Percentiles rank a stretch among this genome's conserved stretches.
phyloP scores from a whole-genome alignment of 2,888 invertebrate genomes.

The Microchrysa polita region DNA sequence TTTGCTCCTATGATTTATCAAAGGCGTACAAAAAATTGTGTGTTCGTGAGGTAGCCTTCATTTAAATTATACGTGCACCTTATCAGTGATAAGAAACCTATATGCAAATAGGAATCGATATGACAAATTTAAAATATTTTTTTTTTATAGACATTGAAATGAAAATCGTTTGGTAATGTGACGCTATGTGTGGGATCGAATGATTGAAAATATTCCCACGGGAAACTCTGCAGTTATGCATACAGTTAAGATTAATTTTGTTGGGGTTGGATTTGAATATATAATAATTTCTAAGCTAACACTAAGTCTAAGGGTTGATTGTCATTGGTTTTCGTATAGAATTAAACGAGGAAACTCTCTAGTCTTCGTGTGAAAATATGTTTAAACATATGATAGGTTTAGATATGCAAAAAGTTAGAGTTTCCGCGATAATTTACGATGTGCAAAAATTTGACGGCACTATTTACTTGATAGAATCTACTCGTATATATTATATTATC shows the following conservation, averaged over 20 bases:
- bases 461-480: too few species aligned
- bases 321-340: background rate
- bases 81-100: background rate
- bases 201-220: constrained; percentile 31
- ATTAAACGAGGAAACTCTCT: background rate
- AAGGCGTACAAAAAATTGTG: background rate
- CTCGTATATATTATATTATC: too few species aligned
- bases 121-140: background rate
- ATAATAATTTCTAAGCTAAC: constrained; percentile 9
- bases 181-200: constrained; percentile 38
- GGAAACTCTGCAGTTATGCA: constrained; percentile 41
- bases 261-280: constrained; percentile 27
- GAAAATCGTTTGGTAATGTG: background rate
- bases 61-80: background rate
- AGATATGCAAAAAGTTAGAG: too few species aligned
- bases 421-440: too few species aligned
- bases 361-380: constrained; percentile 31
- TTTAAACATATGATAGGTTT: too few species aligned
- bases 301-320: background rate
- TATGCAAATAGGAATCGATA: constrained; percentile 33
- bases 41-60: background rate
- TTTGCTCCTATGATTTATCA: background rate
- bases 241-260: constrained; percentile 12
- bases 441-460: too few species aligned
- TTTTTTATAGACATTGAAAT: background rate